Conservation (phyloP, 2,888 invertebrate species). For the Plagodis pulveraria region DNA sequence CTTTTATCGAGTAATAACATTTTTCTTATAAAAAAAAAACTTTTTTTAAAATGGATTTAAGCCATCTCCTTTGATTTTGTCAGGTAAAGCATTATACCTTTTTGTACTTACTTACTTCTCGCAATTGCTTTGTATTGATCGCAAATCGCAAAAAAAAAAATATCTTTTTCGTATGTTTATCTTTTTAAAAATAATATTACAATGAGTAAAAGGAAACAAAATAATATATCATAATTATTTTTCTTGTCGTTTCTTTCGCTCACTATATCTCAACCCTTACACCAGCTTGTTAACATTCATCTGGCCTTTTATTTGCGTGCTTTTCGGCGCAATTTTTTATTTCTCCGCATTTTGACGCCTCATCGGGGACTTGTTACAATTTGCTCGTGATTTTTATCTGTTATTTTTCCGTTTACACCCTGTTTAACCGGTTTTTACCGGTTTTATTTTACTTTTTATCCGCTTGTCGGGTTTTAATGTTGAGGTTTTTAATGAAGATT, state of each 20-base stretch:
- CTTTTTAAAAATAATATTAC: too few species aligned
- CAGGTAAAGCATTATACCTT: too few species aligned
- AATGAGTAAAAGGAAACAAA: too few species aligned
- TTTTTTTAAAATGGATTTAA: too few species aligned
- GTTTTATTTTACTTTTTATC: conserved; percentile 22
- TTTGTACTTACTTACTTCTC: too few species aligned
- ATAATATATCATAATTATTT: not conserved
- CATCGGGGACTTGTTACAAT: conserved; percentile 38
- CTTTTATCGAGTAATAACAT: too few species aligned
- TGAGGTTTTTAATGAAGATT: conserved; percentile 19
- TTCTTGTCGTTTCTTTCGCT: conserved; percentile 1
- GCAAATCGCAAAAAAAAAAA: too few species aligned
- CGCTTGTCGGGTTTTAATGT: conserved; percentile 13
- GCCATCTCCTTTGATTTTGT: too few species aligned
- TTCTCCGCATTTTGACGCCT: conserved; percentile 39
- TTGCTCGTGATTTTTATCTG: conserved; percentile 33
- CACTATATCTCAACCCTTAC: conserved; percentile 20
- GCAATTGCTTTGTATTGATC: too few species aligned
- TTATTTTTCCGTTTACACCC: conserved; percentile 34
- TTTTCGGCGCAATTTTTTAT: conserved; percentile 45
- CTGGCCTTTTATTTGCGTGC: conserved; percentile 47
- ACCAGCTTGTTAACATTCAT: conserved; percentile 58
- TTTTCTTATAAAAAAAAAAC: too few species aligned
- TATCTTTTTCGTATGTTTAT: too few species aligned
- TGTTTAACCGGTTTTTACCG: conserved; percentile 25